phyloP scores from a whole-genome alignment of 1,140 invertebrate species.

The Propsilocerus akamusi region DNA sequence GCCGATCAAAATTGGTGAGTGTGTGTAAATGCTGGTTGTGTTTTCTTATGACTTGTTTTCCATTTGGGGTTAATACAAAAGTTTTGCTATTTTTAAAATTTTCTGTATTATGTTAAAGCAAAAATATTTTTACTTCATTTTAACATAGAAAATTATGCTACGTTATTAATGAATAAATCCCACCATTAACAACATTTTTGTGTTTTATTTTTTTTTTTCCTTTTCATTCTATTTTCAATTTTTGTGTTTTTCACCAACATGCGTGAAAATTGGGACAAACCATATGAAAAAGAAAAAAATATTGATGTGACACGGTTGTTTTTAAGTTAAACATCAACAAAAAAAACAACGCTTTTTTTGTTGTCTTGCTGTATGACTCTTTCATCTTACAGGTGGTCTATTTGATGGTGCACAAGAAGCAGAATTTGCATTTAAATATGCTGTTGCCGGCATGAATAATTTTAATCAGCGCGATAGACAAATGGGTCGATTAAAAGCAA shows the following conservation, averaged over 20 bases:
- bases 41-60: too few species aligned
- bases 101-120: too few species aligned
- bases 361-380: neutral
- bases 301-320: too few species aligned
- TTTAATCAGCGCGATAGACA: neutral
- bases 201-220: neutral
- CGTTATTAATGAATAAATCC: too few species aligned
- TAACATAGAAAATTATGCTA: too few species aligned
- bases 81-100: too few species aligned
- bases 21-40: too few species aligned
- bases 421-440: neutral
- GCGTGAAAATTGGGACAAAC: neutral
- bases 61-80: too few species aligned
- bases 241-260: neutral
- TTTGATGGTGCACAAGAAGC: neutral
- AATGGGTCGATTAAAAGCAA: neutral
- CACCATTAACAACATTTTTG: too few species aligned
- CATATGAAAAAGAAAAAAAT: neutral
- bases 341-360: neutral
- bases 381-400: neutral
- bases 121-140: too few species aligned
- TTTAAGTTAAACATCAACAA: too few species aligned
- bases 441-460: neutral
- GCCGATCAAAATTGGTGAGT: neutral
- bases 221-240: neutral